Base-by-base conservation (phyloP, 2,888 invertebrate genomes). In the Torymus aiolomorphi region DNA sequence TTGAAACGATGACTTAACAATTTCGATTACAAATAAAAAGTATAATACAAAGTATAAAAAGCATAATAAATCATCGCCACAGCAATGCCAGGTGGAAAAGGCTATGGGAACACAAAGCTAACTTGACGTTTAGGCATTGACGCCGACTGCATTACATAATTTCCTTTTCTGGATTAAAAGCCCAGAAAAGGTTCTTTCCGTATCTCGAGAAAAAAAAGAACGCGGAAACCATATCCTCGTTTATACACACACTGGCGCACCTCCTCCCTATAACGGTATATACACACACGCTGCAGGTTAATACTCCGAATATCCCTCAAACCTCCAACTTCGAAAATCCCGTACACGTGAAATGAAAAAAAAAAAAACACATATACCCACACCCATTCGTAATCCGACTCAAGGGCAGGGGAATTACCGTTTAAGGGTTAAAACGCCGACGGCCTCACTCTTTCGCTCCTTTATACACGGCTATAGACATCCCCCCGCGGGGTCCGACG, bases 381-480 rank as follows among this genome's bases (percentile, higher is more conserved):
- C 2, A 11, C 54, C 61, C 54, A 24, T 52, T 31, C 31, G 76
- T 61, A 81, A 81, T 57, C 61, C 61, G 73, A 71, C 12, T 76
- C 65, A 76, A 73, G 75, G 70, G 76, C 72, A 74, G 71, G 57
- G 31, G 66, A 76, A 80, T 77, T 82, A 77, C 79, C 82, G 77
- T 82, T 82, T 80, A 79, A 80, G 77, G 81, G 81, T 76, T 78
- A 69, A 81, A 42, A 42, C 42, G 42, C 42, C 42, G 42, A 42
- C 42, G 42, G 42, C 42, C 8, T 42, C 8, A 8, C 42, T 31
- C 56, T 14, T 14, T n/a, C 57, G 57, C n/a, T 16, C n/a, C 16
- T 57, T 42, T 42, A 42, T 42, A 42, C 42, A 42, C 42, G 42
- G 24, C 74, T 49, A 67, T 78, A 76, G 56, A 75, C 63, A 81